Conservation (phyloP, 2,888 invertebrate species). For the Chamaedrilus cognettii region DNA sequence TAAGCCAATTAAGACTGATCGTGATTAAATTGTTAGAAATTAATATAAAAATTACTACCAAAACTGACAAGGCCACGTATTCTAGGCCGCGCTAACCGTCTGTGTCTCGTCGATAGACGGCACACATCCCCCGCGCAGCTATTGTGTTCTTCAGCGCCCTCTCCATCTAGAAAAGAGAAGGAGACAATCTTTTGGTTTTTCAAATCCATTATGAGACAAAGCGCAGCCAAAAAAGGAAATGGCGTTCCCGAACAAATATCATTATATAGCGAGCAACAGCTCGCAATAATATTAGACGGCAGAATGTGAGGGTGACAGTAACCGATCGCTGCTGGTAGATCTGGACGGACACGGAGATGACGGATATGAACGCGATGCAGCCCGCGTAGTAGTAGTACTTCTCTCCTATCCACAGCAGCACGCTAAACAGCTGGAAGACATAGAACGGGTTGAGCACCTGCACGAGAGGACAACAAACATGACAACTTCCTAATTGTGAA, state of each 20-base stretch:
- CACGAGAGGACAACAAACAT: not conserved
- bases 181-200: too few species aligned
- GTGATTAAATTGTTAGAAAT: too few species aligned
- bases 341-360: conserved; percentile 80
- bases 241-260: not conserved
- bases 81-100: too few species aligned
- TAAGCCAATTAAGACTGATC: too few species aligned
- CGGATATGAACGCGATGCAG: conserved; percentile 82
- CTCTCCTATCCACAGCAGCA: conserved; percentile 82
- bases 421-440: conserved; percentile 89
- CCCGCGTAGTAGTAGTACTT: conserved; percentile 89
- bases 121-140: conserved; percentile 66
- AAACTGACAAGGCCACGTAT: too few species aligned
- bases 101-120: not conserved
- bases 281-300: too few species aligned
- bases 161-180: conserved; percentile 76
- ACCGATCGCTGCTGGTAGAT: conserved; percentile 47
- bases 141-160: conserved; percentile 85
- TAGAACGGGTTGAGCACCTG: conserved; percentile 86
- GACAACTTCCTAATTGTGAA: not conserved
- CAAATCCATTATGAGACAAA: not conserved
- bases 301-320: too few species aligned
- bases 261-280: too few species aligned
- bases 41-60: too few species aligned
- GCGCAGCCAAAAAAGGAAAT: not conserved